phyloP scores from a whole-genome alignment of 2,113 vertebrate genomes.

The Condylura cristata region DNA sequence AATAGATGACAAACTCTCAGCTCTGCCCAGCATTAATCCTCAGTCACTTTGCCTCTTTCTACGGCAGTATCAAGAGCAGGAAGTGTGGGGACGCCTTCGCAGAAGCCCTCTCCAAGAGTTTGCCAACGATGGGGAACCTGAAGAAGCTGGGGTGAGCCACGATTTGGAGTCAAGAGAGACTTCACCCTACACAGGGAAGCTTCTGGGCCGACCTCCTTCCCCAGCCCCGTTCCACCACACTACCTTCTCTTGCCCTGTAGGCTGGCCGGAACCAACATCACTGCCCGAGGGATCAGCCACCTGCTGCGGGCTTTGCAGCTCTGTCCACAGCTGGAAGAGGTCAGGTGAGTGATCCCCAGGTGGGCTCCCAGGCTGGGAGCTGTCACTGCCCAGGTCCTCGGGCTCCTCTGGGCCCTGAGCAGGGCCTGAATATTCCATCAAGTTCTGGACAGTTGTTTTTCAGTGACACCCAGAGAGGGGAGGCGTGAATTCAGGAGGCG shows the following conservation, averaged over 20 bases:
- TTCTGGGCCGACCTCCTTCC: too few species aligned
- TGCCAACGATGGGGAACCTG: constrained; percentile 86
- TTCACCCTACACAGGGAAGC: background rate
- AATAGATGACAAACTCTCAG: background rate
- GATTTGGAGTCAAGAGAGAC: background rate
- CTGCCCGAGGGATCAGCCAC: constrained; percentile 83
- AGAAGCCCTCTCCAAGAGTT: constrained; percentile 87
- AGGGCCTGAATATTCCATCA: background rate
- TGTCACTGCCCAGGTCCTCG: background rate
- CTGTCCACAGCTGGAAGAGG: constrained; percentile 88
- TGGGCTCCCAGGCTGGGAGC: background rate
- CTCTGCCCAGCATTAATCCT: background rate
- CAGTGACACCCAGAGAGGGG: background rate
- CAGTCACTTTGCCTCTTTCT: background rate
- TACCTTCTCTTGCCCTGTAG: constrained; percentile 77
- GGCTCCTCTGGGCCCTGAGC: background rate
- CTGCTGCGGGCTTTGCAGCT: constrained; percentile 85
- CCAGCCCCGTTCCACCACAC: background rate
- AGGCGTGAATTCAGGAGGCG: background rate
- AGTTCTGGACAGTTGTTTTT: background rate
- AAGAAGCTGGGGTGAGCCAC: constrained; percentile 90
- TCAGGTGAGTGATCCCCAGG: constrained; percentile 87
- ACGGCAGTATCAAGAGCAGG: constrained; percentile 91
- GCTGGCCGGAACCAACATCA: constrained; percentile 87
- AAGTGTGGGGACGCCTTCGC: constrained; percentile 91